Conservation (phyloP, 2,113 vertebrate genomes). For the Protobothrops mucrosquamatus region DNA sequence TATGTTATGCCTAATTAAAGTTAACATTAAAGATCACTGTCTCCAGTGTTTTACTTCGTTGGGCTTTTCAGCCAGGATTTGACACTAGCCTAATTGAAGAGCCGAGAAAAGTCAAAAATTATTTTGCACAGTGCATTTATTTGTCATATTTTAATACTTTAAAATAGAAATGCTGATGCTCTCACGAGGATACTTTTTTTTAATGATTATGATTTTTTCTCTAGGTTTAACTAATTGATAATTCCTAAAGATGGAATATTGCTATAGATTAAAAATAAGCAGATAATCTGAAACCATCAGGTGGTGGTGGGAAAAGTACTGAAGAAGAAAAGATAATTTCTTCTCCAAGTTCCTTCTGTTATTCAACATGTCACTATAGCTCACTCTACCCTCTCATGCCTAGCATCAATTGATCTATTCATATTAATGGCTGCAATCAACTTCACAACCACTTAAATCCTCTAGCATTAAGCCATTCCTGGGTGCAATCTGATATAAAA, state of each 20-base stretch:
- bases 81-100: background rate
- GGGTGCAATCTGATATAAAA: too few relatives aligned
- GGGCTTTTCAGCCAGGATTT: too few relatives aligned
- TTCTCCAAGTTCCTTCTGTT: too few relatives aligned
- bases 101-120: background rate
- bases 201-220: conserved; percentile 5
- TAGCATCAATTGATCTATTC: too few relatives aligned
- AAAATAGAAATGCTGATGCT: background rate
- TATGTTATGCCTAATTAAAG: too few relatives aligned
- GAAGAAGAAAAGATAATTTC: conserved; percentile 57
- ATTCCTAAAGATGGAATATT: conserved; percentile 82
- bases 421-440: too few relatives aligned
- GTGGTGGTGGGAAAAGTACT: conserved; percentile 80
- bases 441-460: too few relatives aligned
- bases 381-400: too few relatives aligned
- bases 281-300: conserved; percentile 71
- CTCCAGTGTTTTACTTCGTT: too few relatives aligned
- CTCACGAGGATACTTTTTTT: background rate
- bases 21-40: too few relatives aligned
- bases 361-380: too few relatives aligned
- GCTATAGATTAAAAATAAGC: conserved; percentile 85
- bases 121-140: background rate
- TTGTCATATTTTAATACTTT: background rate
- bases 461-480: too few relatives aligned
- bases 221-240: conserved; percentile 85